Evolutionary conservation across 2,797 vertebrate genomes (phyloP).

Genomic region (Podarcis lilfordi): DNA sequence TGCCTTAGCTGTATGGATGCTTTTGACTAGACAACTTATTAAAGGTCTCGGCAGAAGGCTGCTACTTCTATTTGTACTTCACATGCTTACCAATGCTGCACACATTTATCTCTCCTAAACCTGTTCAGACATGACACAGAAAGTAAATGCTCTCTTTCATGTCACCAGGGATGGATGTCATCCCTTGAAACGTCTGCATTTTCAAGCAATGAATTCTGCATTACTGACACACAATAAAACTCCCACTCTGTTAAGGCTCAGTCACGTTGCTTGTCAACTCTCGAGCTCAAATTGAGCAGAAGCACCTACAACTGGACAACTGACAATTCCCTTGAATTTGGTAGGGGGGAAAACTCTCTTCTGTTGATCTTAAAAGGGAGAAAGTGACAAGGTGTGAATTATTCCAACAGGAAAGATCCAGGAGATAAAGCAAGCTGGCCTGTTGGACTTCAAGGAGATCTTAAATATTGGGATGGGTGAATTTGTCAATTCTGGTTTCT

Average conservation of each 20-base stretch:
- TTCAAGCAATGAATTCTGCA: slow-evolving; percentile 61
- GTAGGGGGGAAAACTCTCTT: slow-evolving; percentile 22
- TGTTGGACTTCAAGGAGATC: not conserved
- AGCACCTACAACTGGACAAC: slow-evolving; percentile 37
- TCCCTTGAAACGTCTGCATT: slow-evolving; percentile 55
- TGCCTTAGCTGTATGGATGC: slow-evolving; percentile 25
- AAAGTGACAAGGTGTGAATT: not conserved
- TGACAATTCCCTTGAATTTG: slow-evolving; percentile 63
- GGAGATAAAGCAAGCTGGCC: not conserved
- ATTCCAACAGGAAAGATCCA: not conserved
- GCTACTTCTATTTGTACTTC: slow-evolving; percentile 58
- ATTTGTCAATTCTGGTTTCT: too few relatives aligned
- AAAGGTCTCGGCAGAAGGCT: slow-evolving; percentile 28
- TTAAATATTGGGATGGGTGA: not conserved
- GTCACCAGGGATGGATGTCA: slow-evolving; percentile 64
- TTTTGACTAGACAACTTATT: slow-evolving; percentile 39
- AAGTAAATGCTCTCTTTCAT: slow-evolving; percentile 55
- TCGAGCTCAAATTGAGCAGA: slow-evolving; percentile 26
- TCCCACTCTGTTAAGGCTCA: slow-evolving; percentile 33
- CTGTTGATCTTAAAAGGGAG: slow-evolving; percentile 15
- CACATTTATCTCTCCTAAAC: slow-evolving; percentile 54
- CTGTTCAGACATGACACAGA: slow-evolving; percentile 58
- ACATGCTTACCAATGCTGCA: slow-evolving; percentile 59
- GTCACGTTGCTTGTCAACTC: slow-evolving; percentile 59
- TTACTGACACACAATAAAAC: slow-evolving; percentile 60